phyloP scores from a whole-genome alignment of 2,113 vertebrate species.

The Sturnus vulgaris region DNA sequence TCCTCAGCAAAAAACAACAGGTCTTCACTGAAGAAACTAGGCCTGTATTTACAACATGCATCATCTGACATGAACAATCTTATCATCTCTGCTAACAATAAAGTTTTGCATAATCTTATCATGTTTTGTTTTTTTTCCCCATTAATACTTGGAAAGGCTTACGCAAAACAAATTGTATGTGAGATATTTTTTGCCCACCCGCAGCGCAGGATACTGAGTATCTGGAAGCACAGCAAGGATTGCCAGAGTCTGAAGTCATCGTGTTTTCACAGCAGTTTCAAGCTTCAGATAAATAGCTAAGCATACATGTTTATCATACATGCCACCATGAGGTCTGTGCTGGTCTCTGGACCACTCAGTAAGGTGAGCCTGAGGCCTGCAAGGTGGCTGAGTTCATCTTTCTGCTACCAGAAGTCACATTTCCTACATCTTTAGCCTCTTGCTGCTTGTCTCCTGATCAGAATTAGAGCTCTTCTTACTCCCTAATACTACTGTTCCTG shows the following conservation, averaged over 20 bases:
- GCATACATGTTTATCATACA: background rate
- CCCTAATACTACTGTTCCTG: background rate
- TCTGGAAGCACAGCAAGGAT: background rate
- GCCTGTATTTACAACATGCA: background rate
- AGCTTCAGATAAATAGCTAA: constrained; percentile 35
- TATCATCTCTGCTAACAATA: background rate
- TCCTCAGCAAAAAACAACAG: background rate
- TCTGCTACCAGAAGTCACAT: background rate
- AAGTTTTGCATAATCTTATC: constrained; percentile 15
- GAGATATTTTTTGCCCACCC: constrained; percentile 1
- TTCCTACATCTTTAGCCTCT: background rate
- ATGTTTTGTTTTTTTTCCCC: background rate
- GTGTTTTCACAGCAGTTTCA: constrained; percentile 30
- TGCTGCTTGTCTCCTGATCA: background rate
- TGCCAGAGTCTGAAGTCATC: constrained; percentile 20
- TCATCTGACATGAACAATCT: background rate
- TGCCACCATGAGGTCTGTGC: background rate
- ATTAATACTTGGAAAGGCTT: background rate
- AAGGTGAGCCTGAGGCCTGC: background rate
- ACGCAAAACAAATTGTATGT: background rate
- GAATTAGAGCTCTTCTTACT: background rate
- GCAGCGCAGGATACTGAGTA: background rate
- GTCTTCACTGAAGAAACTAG: background rate
- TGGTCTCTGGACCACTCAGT: background rate
- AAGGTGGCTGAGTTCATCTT: background rate